Evolutionary conservation across 2,113 vertebrate genomes (phyloP).

Genomic region (Lepus americanus): DNA sequence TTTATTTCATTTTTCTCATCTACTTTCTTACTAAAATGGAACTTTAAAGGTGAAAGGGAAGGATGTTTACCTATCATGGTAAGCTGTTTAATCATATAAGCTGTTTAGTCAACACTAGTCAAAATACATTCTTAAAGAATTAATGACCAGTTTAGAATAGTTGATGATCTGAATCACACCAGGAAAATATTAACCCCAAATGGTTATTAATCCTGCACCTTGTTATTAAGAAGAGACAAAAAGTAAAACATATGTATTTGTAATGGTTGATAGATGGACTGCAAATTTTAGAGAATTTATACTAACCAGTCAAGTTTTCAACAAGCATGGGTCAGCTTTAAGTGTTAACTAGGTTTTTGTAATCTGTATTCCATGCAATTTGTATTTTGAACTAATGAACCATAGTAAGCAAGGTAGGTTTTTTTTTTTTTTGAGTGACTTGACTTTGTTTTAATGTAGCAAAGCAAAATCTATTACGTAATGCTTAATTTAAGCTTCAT

Average conservation of each 20-base stretch:
- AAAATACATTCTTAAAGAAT: constrained; percentile 64
- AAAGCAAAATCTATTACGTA: constrained; percentile 41
- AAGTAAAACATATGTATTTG: constrained; percentile 70
- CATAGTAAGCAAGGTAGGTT: constrained; percentile 50
- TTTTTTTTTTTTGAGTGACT: not conserved
- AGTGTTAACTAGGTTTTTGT: constrained; percentile 69
- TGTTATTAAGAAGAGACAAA: constrained; percentile 72
- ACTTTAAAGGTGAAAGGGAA: not conserved
- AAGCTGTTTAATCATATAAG: constrained; percentile 22
- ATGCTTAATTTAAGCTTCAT: constrained; percentile 49
- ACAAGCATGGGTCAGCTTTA: constrained; percentile 64
- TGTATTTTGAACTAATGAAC: constrained; percentile 72
- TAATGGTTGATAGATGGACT: constrained; percentile 64
- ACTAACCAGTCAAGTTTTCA: constrained; percentile 63
- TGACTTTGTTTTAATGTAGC: constrained; percentile 54
- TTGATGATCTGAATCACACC: constrained; percentile 75
- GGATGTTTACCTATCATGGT: constrained; percentile 60
- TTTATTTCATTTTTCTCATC: not conserved
- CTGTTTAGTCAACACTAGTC: constrained; percentile 59
- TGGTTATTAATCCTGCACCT: constrained; percentile 64
- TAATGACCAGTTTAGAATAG: constrained; percentile 69
- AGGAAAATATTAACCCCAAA: constrained; percentile 67
- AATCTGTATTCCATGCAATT: constrained; percentile 49
- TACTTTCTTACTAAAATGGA: constrained; percentile 36
- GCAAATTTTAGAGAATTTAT: constrained; percentile 70